These are phyloP conservation scores for Micrasema minimum DNA, from an alignment of 1,140 invertebrate genomes.

Conservation along the genomic window DNA sequence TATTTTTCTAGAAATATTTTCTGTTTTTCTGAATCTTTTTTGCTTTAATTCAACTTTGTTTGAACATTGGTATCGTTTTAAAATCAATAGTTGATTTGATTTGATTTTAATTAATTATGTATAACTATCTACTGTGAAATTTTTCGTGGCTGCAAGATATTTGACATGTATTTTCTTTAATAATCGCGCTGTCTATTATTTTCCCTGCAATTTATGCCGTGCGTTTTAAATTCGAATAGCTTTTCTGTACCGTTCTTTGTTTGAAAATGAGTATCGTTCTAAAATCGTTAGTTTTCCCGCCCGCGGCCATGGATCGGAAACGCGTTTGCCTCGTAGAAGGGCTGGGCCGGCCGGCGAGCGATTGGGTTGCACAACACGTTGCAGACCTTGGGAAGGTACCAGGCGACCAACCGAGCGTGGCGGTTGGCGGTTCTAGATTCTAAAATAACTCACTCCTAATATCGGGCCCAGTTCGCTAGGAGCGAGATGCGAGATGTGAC, in stretches of 20 bases:
- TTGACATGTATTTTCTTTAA: no score
- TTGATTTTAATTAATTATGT: no score
- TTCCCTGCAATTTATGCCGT: no score
- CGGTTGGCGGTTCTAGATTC: background rate
- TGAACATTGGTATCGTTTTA: no score
- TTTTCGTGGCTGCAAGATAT: no score
- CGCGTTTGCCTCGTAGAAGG: conserved; percentile 8
- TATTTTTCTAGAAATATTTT: no score
- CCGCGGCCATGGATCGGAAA: background rate
- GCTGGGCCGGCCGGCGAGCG: background rate
- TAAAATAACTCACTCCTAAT: conserved; percentile 10
- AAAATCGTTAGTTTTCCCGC: conserved; percentile 21
- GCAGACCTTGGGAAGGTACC: conserved; percentile 15
- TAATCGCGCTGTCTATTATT: no score
- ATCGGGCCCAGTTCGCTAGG: background rate
- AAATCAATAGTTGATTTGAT: no score
- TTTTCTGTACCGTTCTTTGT: background rate
- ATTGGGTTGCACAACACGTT: conserved; percentile 9
- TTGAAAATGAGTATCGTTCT: background rate
- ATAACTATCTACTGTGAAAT: no score
- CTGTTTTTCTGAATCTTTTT: no score
- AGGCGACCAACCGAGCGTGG: conserved; percentile 8
- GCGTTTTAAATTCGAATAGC: no score
- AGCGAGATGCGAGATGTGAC: conserved; percentile 1
- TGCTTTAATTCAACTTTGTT: no score